These are phyloP conservation scores for Trachemys scripta DNA, from an alignment of 2,113 vertebrate genomes.

Conservation along the genomic window DNA sequence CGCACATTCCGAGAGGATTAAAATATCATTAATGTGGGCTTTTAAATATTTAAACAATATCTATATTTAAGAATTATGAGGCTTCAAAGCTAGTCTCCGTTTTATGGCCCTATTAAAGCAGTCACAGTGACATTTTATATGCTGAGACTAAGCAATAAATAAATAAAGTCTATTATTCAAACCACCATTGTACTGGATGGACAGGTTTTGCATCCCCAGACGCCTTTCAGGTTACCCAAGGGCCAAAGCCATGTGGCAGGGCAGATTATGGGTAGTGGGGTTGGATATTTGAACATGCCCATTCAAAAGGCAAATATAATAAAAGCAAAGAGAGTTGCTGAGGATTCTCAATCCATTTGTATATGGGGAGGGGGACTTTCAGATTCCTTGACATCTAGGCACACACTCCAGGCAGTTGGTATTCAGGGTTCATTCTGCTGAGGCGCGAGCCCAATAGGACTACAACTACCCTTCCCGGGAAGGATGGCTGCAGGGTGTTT, in stretches of 20 bases:
- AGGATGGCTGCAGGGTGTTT: background rate
- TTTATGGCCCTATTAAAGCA: constrained; percentile 35
- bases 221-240: background rate
- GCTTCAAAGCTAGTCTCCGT: constrained; percentile 33
- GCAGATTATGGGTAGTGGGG: background rate
- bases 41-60: constrained; percentile 76
- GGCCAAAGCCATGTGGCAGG: accelerated
- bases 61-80: constrained; percentile 61
- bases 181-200: background rate
- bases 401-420: accelerated
- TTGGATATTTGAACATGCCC: accelerated
- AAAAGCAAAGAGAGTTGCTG: background rate
- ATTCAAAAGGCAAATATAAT: accelerated
- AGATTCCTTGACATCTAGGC: background rate
- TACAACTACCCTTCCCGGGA: accelerated
- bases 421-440: accelerated
- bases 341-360: background rate
- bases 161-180: background rate
- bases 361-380: background rate
- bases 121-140: background rate
- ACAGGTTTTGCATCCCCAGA: background rate
- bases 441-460: background rate
- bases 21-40: constrained; percentile 62
- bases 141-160: background rate
- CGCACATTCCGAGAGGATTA: constrained; percentile 61